Evolutionary conservation across 2,888 invertebrate genomes (phyloP), one percentile per base, ranked within the genome.

Genomic region (Platynereis dumerilii): DNA sequence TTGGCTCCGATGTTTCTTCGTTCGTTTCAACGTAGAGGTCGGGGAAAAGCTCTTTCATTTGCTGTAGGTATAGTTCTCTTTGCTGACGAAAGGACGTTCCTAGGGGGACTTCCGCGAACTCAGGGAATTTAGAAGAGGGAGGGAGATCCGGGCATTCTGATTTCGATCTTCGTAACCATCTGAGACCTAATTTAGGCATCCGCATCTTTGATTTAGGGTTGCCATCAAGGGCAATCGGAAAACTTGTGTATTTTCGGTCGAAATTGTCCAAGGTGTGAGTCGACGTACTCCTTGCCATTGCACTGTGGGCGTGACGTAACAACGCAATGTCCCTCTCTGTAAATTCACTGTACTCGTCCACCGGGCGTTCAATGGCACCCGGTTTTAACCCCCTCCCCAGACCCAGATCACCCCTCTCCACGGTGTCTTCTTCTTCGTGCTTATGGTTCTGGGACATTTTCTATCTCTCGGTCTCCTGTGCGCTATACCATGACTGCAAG

Each of bases 81-180:
- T 78, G 78, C 66, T 78, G 78, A 42, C 76, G 67, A 2, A 78
- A 69, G 15, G 77, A 77, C 5, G 78, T 77, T 10, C 78, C 78
- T 60, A 74, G 70, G 2, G 76, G 73, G 10, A 77, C 27, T 20
- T 57, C 62, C 3, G 27, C 62, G 27, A 61, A 54, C 1, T 39
- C 44, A 20, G 44, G 55, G 54, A 55, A 28, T 2, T 17, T 24
- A 10, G 20, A 5, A n/a, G 48, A 7, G 12, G 34, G 34, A 5
- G 34, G 34, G 12, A 7, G 34, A 48, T 55, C 55, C 22, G 44
- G 44, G n/a, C 27, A 20, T 27, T 60, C 48, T 10, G 52, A 22
- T 17, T 48, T 60, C 1, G 10, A 48, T 22, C 48, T 48, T 22
- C 48, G 20, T n/a, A 48, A n/a, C n/a, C 48, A 20, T n/a, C 22